phyloP scores from a whole-genome alignment of 2,888 invertebrate species.

The Drosophila kuntzei region DNA sequence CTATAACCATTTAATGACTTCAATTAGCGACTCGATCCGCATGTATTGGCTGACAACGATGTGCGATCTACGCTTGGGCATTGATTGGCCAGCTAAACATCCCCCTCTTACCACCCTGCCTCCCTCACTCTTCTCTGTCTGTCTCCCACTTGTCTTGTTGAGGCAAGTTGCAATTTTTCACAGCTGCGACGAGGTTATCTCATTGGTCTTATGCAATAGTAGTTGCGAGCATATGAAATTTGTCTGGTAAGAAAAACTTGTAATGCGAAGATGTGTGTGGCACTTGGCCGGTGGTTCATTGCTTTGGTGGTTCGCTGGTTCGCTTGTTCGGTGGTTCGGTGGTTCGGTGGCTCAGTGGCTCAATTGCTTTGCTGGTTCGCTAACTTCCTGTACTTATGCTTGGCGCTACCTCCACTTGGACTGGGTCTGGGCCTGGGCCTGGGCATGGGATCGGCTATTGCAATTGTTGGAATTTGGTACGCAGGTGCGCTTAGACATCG shows the following conservation, averaged over 20 bases:
- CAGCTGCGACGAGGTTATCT: conserved; percentile 71
- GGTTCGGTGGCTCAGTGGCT: conserved; percentile 13
- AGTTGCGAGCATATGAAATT: conserved; percentile 60
- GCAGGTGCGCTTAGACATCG: conserved; percentile 61
- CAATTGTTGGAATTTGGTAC: conserved; percentile 47
- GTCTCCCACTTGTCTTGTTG: background rate
- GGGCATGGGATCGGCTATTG: conserved; percentile 17
- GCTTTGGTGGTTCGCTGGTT: conserved; percentile 9
- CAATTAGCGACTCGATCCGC: conserved; percentile 72
- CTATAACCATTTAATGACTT: conserved; percentile 69
- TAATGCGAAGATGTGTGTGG: conserved; percentile 58
- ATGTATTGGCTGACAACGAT: conserved; percentile 76
- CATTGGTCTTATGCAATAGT: conserved; percentile 69
- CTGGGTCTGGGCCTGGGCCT: conserved; percentile 30
- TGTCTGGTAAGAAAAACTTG: conserved; percentile 55
- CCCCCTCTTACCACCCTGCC: conserved; percentile 4
- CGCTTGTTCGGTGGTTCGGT: conserved; percentile 9
- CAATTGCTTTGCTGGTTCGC: conserved; percentile 17
- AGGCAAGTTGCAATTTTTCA: conserved; percentile 54
- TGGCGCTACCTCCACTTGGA: conserved; percentile 22
- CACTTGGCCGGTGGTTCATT: conserved; percentile 31
- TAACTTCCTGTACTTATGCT: conserved; percentile 44
- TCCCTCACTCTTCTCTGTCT: background rate
- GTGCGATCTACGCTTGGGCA: conserved; percentile 63
- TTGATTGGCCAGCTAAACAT: conserved; percentile 54